Evolutionary conservation across 64 coral and sea anemone genomes (phyloP).

Genomic region (Orbicella faveolata): DNA sequence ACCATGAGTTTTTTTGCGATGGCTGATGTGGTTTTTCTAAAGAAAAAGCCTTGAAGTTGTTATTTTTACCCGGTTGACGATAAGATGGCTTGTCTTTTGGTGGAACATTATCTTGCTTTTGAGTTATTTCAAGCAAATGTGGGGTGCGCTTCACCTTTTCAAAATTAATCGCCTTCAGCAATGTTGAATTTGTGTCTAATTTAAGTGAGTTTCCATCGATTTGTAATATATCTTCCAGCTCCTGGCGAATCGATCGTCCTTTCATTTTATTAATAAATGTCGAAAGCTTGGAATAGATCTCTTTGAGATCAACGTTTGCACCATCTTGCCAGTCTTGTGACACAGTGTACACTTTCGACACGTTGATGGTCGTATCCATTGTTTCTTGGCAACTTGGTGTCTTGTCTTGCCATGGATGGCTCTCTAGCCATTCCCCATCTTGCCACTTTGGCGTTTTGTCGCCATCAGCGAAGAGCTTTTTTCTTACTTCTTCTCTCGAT

Average conservation of each 20-base stretch:
- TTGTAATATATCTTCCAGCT: neutral
- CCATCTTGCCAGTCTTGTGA: neutral
- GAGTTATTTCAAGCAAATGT: neutral
- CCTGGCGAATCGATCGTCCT: neutral
- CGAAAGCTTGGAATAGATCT: neutral
- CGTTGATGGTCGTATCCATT: neutral
- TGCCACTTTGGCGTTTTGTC: too few species aligned
- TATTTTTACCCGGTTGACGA: neutral
- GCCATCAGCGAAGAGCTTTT: too few species aligned
- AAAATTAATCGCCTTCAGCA: too few species aligned
- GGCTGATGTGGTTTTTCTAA: neutral
- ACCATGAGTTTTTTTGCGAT: neutral
- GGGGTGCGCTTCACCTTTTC: neutral
- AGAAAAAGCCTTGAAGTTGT: constrained; percentile 13
- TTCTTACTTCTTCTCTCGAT: too few species aligned
- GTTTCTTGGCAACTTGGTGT: neutral
- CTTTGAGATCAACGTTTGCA: neutral
- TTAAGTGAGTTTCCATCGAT: too few species aligned
- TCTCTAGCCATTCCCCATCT: neutral
- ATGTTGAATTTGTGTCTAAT: too few species aligned
- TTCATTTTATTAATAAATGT: neutral
- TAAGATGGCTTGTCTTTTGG: constrained; percentile 1
- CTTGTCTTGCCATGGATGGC: neutral
- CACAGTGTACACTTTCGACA: neutral
- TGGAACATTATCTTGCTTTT: neutral